Percentiles rank a stretch among this genome's conserved stretches.
phyloP scores from a whole-genome alignment of 2,797 vertebrate genomes.

The Smutsia temminckii region DNA sequence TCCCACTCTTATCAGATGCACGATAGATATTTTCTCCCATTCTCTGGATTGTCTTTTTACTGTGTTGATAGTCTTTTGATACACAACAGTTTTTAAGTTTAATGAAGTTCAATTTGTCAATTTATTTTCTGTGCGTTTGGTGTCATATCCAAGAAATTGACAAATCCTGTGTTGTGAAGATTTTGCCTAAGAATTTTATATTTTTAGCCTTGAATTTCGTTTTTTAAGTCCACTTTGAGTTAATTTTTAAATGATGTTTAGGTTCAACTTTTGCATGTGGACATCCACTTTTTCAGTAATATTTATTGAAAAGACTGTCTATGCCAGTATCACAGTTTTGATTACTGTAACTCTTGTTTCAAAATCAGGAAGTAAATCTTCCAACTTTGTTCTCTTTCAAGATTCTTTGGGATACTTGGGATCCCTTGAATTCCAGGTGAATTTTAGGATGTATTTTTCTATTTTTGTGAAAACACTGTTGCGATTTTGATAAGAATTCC shows the following conservation, averaged over 20 bases:
- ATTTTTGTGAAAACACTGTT: not conserved
- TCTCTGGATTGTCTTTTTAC: not conserved
- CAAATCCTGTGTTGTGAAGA: not conserved
- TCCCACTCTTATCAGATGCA: not conserved
- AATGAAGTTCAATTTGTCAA: not conserved
- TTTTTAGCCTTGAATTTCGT: not conserved
- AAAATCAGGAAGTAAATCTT: not conserved
- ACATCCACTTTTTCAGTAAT: not conserved
- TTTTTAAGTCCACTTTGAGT: not conserved
- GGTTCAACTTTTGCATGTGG: not conserved
- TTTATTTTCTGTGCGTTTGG: not conserved
- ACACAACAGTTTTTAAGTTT: not conserved
- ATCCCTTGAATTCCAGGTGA: not conserved
- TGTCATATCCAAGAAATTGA: not conserved
- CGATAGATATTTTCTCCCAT: not conserved
- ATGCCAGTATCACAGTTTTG: not conserved
- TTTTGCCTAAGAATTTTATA: not conserved
- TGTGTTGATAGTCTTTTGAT: not conserved
- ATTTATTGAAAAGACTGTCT: not conserved
- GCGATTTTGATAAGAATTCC: not conserved
- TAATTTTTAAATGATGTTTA: not conserved
- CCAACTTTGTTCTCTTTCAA: not conserved
- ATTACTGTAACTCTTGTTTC: not conserved
- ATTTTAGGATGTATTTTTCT: conserved; percentile 2
- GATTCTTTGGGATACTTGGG: not conserved